These are phyloP conservation scores for Drosophila anomalata DNA, from an alignment of 2,888 invertebrate genomes.

Conservation along the genomic window DNA sequence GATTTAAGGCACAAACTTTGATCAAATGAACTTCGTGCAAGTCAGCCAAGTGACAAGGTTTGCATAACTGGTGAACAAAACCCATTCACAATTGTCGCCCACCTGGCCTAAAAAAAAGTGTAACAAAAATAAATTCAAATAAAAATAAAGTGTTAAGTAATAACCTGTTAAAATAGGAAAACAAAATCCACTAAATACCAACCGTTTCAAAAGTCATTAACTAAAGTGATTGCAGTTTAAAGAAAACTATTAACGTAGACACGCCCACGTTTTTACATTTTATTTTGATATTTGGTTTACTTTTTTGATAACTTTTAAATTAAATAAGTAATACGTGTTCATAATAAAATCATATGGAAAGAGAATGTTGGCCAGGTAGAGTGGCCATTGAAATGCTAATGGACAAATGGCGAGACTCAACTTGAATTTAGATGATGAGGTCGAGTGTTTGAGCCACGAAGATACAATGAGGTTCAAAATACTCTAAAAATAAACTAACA, in stretches of 20 bases:
- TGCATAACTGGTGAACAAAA: slow-evolving; percentile 46
- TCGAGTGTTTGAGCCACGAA: slow-evolving; percentile 34
- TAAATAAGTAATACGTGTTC: slow-evolving; percentile 1
- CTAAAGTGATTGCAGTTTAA: slow-evolving; percentile 2
- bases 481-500: slow-evolving; percentile 22
- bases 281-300: neutral
- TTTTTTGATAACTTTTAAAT: slow-evolving; percentile 1
- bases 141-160: slow-evolving; percentile 45
- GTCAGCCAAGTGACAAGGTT: slow-evolving; percentile 35
- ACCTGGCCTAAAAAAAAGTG: slow-evolving; percentile 24
- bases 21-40: slow-evolving; percentile 14
- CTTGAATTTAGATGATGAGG: slow-evolving; percentile 30
- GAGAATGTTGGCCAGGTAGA: slow-evolving; percentile 29
- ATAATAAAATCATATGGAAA: slow-evolving; percentile 33
- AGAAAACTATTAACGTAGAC: neutral
- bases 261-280: slow-evolving; percentile 31
- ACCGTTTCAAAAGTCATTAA: neutral
- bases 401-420: slow-evolving; percentile 42
- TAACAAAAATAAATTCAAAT: slow-evolving; percentile 13
- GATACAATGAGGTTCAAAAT: slow-evolving; percentile 13
- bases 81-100: slow-evolving; percentile 8
- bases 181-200: neutral
- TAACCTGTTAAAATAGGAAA: slow-evolving; percentile 10
- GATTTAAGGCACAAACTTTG: slow-evolving; percentile 70
- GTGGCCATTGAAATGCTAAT: slow-evolving; percentile 37